These are phyloP conservation scores for Dynastes tityus DNA, from an alignment of 2,888 invertebrate genomes.

Conservation along the genomic window DNA sequence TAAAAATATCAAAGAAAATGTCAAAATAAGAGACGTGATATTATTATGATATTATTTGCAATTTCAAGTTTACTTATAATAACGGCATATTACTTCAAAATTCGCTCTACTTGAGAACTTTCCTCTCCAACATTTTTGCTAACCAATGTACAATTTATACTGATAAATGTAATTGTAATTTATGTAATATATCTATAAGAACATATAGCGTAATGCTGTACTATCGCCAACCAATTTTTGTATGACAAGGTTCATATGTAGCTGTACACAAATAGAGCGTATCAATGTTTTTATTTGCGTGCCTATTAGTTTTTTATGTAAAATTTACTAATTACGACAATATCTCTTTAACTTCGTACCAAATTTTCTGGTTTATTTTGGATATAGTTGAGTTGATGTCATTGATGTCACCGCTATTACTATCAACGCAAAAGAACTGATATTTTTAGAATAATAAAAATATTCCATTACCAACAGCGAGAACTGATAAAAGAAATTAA, in stretches of 20 bases:
- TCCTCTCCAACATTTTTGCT: no score
- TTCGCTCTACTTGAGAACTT: no score
- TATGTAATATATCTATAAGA: no score
- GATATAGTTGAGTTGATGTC: background rate
- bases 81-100: no score
- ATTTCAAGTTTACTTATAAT: no score
- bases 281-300: conserved; percentile 9
- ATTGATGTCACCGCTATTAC: background rate
- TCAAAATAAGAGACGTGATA: no score
- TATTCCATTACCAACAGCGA: background rate
- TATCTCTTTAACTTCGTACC: background rate
- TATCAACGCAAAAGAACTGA: background rate
- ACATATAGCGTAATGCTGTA: no score
- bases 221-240: background rate
- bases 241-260: background rate
- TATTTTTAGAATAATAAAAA: conserved; percentile 7
- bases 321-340: conserved; percentile 6
- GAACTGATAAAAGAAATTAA: conserved; percentile 10
- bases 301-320: background rate
- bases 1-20: no score
- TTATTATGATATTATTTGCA: no score
- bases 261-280: background rate
- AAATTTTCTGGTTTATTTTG: conserved; percentile 8
- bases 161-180: no score
- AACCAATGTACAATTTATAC: no score